phyloP scores from a whole-genome alignment of 2,113 vertebrate genomes.

The Pimephales promelas region DNA sequence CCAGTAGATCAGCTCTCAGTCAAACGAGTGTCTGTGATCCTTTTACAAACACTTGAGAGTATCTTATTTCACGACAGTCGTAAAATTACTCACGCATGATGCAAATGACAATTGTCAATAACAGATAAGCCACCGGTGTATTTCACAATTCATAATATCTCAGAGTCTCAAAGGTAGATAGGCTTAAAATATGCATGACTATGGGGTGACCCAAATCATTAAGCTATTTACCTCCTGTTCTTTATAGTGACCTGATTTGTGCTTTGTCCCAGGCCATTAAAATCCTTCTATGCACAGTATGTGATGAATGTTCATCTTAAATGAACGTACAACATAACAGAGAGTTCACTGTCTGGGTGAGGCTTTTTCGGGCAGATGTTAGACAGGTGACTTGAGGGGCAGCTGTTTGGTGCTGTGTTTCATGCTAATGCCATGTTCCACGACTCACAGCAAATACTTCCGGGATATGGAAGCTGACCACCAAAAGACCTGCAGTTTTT shows the following conservation, averaged over 20 bases:
- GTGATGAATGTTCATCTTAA: constrained; percentile 32
- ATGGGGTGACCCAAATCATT: neutral
- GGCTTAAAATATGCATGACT: neutral
- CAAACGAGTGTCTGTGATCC: constrained; percentile 22
- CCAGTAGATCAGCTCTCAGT: constrained; percentile 49
- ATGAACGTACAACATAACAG: neutral
- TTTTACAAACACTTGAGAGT: constrained; percentile 2
- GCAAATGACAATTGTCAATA: neutral
- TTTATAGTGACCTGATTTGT: constrained; percentile 29
- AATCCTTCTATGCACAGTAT: constrained; percentile 20
- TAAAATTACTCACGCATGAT: constrained; percentile 27
- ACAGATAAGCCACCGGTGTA: neutral
- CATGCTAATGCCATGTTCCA: neutral
- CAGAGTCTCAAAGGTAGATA: neutral
- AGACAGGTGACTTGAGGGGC: constrained; percentile 44
- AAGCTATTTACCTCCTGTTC: neutral
- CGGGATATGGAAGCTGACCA: constrained; percentile 29
- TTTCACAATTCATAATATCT: constrained; percentile 28
- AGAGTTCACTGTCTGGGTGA: constrained; percentile 33
- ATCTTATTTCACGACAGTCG: constrained; percentile 7
- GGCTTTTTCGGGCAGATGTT: constrained; percentile 40
- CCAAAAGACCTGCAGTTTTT: neutral
- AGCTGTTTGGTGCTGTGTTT: constrained; percentile 38
- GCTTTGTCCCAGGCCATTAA: neutral
- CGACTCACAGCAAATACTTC: constrained; percentile 12